Evolutionary conservation across 2,888 invertebrate genomes (phyloP).

Genomic region (Ormyrus thymus): DNA sequence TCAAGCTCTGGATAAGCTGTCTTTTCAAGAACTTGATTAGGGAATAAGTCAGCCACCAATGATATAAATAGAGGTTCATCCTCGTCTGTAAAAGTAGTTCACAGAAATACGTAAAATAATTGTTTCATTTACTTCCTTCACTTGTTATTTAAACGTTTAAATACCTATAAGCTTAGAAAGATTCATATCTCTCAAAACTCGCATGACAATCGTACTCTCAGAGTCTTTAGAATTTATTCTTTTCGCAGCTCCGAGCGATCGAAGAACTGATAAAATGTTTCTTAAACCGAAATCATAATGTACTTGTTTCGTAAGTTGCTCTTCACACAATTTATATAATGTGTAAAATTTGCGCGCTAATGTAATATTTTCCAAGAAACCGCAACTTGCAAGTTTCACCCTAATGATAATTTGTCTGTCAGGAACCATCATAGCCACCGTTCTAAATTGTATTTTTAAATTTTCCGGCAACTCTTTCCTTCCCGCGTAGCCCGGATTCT

Average conservation of each 20-base stretch:
- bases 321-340: constrained; percentile 96
- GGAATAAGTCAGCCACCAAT: constrained; percentile 95
- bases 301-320: constrained; percentile 97
- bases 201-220: constrained; percentile 97
- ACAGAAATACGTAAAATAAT: not conserved
- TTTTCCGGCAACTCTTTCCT: constrained; percentile 97
- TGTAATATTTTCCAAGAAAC: constrained; percentile 96
- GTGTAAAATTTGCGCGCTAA: constrained; percentile 97
- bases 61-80: constrained; percentile 99
- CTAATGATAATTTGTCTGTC: constrained; percentile 97
- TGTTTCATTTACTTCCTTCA: not conserved
- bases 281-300: constrained; percentile 98
- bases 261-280: constrained; percentile 94
- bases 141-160: constrained; percentile 4
- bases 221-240: constrained; percentile 93
- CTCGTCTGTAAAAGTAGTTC: constrained; percentile 80
- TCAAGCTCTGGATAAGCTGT: constrained; percentile 91
- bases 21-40: constrained; percentile 94
- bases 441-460: constrained; percentile 97
- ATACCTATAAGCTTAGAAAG: constrained; percentile 91
- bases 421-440: constrained; percentile 99
- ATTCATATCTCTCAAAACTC: constrained; percentile 98
- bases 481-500: constrained; percentile 99
- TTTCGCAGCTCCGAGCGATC: constrained; percentile 94
- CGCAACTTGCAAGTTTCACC: constrained; percentile 96